Evolutionary conservation across 2,888 invertebrate species (phyloP), one percentile per base, ranked within the genome.

Genomic region (Epirrita christyi): DNA sequence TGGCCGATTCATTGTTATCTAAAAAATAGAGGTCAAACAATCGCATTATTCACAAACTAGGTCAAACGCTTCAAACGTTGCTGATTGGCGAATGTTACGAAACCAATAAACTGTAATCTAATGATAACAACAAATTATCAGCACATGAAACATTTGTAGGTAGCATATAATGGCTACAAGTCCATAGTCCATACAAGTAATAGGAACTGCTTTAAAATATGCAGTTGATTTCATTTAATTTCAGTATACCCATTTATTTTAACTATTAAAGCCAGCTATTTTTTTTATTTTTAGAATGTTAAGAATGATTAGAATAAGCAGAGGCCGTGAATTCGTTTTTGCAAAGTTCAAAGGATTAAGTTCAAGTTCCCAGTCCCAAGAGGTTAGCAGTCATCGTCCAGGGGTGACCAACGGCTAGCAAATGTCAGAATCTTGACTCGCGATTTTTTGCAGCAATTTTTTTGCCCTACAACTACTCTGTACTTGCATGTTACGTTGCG

Each of bases 401-500:
- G 81, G 81, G 90, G 90, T 91, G 88, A 87, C 84, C 88, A 91
- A 91, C 91, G 87, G 87, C 75, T 72, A 66, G 81, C 77, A 64
- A 78, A 79, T 70, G 49, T 61, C 50, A 56, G 50, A 57, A 52
- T 60, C 42, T 66, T 10, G 11, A 46, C 56, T 71, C 63, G 72
- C 69, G 44, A 73, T 68, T 70, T 70, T 66, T 73, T 66, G 11
- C 61, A 65, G 63, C 64, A n/a, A n/a, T n/a, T n/a, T n/a, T n/a
- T n/a, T 70, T 57, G 67, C 74, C 74, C 75, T 63, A 66, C 76
- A 21, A 21, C 21, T 3, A 21, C 21, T 21, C 21, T 4, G 21
- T 21, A 21, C 40, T n/a, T 40, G 7, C 8, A 32, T 32, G 9
- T 8, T 32, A 9, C 9, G 32, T 32, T 7, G 8, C 9, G 8